These are phyloP conservation scores for Zootoca vivipara DNA, from an alignment of 2,113 vertebrate genomes.

Conservation along the genomic window DNA sequence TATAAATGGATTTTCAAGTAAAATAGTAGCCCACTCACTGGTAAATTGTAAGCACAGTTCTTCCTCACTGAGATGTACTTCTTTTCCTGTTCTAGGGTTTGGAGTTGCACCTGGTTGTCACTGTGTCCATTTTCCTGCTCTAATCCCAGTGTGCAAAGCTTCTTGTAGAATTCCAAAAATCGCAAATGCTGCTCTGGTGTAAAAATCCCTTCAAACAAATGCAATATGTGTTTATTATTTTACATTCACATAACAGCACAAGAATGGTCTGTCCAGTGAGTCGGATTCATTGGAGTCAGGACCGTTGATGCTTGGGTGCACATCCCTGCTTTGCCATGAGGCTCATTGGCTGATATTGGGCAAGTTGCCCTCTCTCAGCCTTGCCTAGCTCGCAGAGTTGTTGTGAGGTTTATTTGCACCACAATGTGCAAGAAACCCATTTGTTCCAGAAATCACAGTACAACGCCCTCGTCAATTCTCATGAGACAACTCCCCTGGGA, in stretches of 20 bases:
- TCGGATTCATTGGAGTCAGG: not conserved
- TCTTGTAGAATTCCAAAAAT: conserved; percentile 93
- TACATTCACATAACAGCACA: not conserved
- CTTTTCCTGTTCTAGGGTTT: conserved; percentile 84
- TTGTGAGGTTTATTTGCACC: not conserved
- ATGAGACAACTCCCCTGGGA: not conserved
- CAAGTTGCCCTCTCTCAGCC: not conserved
- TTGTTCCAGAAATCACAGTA: not conserved
- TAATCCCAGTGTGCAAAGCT: conserved; percentile 87
- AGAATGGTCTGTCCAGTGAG: not conserved
- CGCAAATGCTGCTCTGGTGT: conserved; percentile 89
- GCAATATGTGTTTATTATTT: not conserved
- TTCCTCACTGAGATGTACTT: conserved; percentile 87
- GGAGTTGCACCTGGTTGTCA: conserved; percentile 81
- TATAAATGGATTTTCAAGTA: not conserved
- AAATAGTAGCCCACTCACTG: conserved; percentile 75
- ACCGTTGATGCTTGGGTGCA: not conserved
- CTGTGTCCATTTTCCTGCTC: conserved; percentile 87
- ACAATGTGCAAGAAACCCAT: not conserved
- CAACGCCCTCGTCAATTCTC: not conserved
- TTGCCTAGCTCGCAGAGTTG: not conserved
- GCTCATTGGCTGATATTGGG: not conserved
- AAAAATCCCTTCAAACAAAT: conserved; percentile 81
- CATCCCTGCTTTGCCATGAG: not conserved
- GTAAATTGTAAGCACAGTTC: conserved; percentile 96